These are phyloP conservation scores for Lordiphosa collinella DNA, from an alignment of 1,140 invertebrate genomes.

Conservation along the genomic window DNA sequence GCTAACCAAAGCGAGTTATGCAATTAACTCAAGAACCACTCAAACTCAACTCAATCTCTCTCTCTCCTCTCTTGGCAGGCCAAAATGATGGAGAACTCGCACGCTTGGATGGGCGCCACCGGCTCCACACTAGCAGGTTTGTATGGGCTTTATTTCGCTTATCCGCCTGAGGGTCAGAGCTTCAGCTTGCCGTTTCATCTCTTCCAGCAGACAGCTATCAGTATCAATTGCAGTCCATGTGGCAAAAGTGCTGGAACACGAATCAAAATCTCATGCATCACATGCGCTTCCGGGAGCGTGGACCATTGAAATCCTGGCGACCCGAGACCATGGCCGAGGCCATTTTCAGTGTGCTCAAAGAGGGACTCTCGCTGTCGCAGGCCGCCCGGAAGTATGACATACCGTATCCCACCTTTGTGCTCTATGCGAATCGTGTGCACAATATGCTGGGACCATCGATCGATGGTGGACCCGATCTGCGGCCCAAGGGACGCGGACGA, in stretches of 20 bases:
- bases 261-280: slow-evolving; percentile 93
- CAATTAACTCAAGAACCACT: slow-evolving; percentile 55
- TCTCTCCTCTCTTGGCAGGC: slow-evolving; percentile 83
- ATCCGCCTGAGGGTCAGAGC: neutral
- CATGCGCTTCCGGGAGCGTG: slow-evolving; percentile 92
- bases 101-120: slow-evolving; percentile 91
- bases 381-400: slow-evolving; percentile 96
- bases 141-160: slow-evolving; percentile 68
- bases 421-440: slow-evolving; percentile 96
- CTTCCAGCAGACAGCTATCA: slow-evolving; percentile 90
- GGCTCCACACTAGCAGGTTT: slow-evolving; percentile 93
- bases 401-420: slow-evolving; percentile 94
- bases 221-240: slow-evolving; percentile 95
- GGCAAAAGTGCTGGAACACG: slow-evolving; percentile 95
- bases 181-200: slow-evolving; percentile 29
- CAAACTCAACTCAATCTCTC: neutral
- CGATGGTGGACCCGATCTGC: slow-evolving; percentile 91
- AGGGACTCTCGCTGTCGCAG: slow-evolving; percentile 92
- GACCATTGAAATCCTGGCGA: slow-evolving; percentile 95
- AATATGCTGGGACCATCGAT: slow-evolving; percentile 95
- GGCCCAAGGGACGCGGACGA: slow-evolving; percentile 93
- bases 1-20: slow-evolving; percentile 55
- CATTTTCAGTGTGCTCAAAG: slow-evolving; percentile 94
- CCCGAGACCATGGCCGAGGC: slow-evolving; percentile 96
- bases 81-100: slow-evolving; percentile 92